These are phyloP conservation scores for Sabatieria punctata DNA, from an alignment of 2,888 invertebrate genomes.

Conservation along the genomic window DNA sequence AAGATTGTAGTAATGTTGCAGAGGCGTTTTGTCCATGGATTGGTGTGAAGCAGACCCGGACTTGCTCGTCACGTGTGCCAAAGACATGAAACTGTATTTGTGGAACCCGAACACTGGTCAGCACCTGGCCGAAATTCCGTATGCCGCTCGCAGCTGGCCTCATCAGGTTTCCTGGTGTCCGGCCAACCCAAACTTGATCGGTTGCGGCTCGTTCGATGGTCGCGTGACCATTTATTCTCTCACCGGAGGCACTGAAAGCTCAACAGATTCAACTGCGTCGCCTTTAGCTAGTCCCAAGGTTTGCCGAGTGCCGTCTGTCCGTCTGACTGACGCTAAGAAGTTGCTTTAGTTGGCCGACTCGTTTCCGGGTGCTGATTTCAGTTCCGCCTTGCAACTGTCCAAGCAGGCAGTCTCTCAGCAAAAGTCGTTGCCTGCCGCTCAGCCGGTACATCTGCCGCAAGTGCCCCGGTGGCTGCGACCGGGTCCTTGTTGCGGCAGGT, in stretches of 20 bases:
- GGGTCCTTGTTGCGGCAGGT: conserved; percentile 56
- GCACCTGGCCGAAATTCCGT: conserved; percentile 2
- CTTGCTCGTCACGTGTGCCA: conserved; percentile 70
- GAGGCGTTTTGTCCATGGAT: conserved; percentile 68
- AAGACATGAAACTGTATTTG: conserved; percentile 75
- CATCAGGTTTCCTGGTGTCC: conserved; percentile 83
- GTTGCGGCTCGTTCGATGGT: conserved; percentile 67
- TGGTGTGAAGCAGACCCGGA: conserved; percentile 78
- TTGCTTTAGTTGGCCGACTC: conserved; percentile 79
- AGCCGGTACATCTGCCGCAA: background rate
- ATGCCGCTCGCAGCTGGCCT: background rate
- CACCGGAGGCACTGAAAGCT: conserved; percentile 46
- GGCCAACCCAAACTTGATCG: conserved; percentile 64
- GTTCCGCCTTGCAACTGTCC: conserved; percentile 37
- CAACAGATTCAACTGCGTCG: no score
- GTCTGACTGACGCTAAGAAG: no score
- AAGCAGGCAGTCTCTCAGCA: background rate
- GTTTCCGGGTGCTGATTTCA: conserved; percentile 71
- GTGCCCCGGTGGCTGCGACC: conserved; percentile 51
- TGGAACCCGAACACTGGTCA: conserved; percentile 67
- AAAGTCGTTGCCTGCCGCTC: background rate
- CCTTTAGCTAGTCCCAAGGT: conserved; percentile 10
- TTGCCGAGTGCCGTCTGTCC: no score
- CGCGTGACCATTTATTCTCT: conserved; percentile 65
- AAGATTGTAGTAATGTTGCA: no score